phyloP scores from a whole-genome alignment of 2,888 invertebrate genomes.

The Drosophila meridiana region DNA sequence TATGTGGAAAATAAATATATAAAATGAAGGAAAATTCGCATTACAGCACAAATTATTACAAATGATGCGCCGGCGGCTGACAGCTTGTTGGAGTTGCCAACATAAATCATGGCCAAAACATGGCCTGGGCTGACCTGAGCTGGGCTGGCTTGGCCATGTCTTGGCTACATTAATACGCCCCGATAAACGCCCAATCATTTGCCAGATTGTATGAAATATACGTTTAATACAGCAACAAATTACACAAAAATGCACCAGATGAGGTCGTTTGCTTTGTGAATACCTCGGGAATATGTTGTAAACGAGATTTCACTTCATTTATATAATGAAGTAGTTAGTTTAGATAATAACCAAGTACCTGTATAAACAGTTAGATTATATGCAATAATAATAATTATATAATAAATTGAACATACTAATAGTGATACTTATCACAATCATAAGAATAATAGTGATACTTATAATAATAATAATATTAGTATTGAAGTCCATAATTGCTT shows the following conservation, averaged over 20 bases:
- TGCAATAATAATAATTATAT: too few species aligned
- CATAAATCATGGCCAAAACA: slow-evolving; percentile 66
- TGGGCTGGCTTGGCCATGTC: slow-evolving; percentile 11
- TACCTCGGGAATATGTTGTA: neutral
- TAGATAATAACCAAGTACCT: neutral
- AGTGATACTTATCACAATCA: neutral
- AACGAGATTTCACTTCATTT: too few species aligned
- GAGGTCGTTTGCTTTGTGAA: neutral
- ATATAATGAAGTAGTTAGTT: neutral
- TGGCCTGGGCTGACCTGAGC: slow-evolving; percentile 12
- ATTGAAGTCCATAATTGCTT: neutral
- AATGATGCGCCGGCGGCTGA: slow-evolving; percentile 70
- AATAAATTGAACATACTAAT: too few species aligned
- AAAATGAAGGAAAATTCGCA: slow-evolving; percentile 32
- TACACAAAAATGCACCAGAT: neutral
- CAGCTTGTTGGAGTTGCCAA: slow-evolving; percentile 49
- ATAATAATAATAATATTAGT: neutral
- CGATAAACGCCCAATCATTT: slow-evolving; percentile 71
- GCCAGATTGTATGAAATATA: slow-evolving; percentile 30
- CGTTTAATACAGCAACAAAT: neutral
- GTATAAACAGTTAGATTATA: neutral
- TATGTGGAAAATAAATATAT: slow-evolving; percentile 4
- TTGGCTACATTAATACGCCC: slow-evolving; percentile 61
- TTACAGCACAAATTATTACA: slow-evolving; percentile 76
- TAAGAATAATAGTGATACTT: neutral